Evolutionary conservation across 2,113 vertebrate genomes (phyloP).

Genomic region (Cavia porcellus): DNA sequence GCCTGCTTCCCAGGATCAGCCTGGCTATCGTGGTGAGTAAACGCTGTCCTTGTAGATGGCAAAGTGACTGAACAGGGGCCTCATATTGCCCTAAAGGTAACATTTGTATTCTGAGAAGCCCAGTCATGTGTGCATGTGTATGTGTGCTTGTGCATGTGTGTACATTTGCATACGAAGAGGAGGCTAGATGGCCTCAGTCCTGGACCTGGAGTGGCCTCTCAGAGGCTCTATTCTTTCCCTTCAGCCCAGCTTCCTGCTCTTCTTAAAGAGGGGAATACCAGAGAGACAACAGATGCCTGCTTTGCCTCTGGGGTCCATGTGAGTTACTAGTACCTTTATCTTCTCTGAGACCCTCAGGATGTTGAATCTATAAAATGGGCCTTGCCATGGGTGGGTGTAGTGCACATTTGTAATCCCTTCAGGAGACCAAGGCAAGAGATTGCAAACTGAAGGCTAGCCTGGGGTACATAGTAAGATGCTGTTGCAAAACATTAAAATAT

Average conservation of each 20-base stretch:
- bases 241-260: constrained; percentile 63
- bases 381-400: neutral
- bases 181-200: neutral
- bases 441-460: neutral
- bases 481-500: neutral
- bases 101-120: neutral
- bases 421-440: neutral
- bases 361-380: neutral
- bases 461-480: neutral
- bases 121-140: neutral
- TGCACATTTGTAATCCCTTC: neutral
- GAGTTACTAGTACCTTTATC: constrained; percentile 55
- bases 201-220: neutral
- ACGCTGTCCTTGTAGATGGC: neutral
- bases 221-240: constrained; percentile 45
- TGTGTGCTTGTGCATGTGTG: too few relatives aligned
- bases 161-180: too few relatives aligned
- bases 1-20: constrained; percentile 24
- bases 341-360: neutral
- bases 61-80: neutral
- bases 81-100: neutral
- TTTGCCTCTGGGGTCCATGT: constrained; percentile 49
- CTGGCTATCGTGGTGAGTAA: constrained; percentile 65
- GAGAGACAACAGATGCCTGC: constrained; percentile 5
- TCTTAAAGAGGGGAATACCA: constrained; percentile 52